Evolutionary conservation across 2,113 vertebrate genomes (phyloP).

Genomic region (Marmota flaviventris): DNA sequence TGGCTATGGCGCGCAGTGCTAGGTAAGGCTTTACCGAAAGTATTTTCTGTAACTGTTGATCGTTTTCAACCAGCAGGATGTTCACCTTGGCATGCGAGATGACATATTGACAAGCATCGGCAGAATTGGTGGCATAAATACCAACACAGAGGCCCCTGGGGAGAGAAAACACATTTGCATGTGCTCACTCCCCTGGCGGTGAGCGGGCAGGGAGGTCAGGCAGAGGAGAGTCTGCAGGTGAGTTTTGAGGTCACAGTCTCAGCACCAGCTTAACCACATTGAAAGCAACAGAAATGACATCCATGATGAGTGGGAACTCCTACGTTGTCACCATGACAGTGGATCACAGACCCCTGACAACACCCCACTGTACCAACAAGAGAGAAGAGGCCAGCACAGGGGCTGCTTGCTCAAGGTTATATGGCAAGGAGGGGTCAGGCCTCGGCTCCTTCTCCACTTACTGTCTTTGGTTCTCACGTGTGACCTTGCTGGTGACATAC

Average conservation of each 20-base stretch:
- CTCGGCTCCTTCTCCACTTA: neutral
- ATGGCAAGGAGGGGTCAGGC: too few species aligned
- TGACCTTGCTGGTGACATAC: neutral
- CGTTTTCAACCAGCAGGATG: slow-evolving; percentile 94
- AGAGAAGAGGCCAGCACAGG: too few species aligned
- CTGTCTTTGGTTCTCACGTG: neutral
- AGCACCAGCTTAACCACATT: too few species aligned
- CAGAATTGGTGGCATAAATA: slow-evolving; percentile 96
- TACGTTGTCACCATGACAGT: neutral
- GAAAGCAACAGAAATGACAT: neutral
- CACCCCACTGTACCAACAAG: neutral
- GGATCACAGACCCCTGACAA: fast-evolving
- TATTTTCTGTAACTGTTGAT: slow-evolving; percentile 95
- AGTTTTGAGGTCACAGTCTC: neutral
- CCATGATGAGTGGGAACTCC: neutral
- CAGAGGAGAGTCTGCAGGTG: neutral
- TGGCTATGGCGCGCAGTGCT: fast-evolving
- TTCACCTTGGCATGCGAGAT: slow-evolving; percentile 92
- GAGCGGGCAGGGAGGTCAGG: neutral
- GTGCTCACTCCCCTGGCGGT: too few species aligned
- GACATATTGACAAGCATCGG: slow-evolving; percentile 93
- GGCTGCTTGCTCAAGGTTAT: neutral
- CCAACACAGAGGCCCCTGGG: slow-evolving; percentile 95
- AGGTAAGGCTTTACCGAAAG: slow-evolving; percentile 89
- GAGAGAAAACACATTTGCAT: neutral